Evolutionary conservation across 2,113 vertebrate species (phyloP), one percentile per base, ranked within the genome.

Genomic region (Spilogale gracilis): DNA sequence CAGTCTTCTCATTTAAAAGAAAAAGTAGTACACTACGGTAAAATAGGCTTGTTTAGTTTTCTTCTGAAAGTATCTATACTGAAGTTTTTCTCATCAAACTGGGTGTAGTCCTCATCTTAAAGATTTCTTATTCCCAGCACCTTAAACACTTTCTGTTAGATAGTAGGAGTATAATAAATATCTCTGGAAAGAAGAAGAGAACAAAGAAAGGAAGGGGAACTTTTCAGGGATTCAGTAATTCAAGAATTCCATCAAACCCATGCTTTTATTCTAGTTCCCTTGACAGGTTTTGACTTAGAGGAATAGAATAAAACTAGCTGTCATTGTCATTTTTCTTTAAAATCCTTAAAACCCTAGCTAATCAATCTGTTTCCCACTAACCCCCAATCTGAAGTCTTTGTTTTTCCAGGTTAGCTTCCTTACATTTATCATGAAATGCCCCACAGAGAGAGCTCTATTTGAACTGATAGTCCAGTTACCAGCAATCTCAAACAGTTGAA

Each of bases 281-380:
- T 82, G 9, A n/a, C 16, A 73, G 30, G 14, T 58, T 79, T 93
- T 88, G 60, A 92, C 32, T n/a, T 94, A 48, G 16, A 91, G 32
- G 7, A 74, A 78, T 38, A 73, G 65, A 78, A 67, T 67, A 91
- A 89, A 93, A 32, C 17, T 58, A 5, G 9, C 54, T 92, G 9
- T 74, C 63, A 17, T 86, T 80, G 32, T 63, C 8, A 25, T 38
- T 63, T 17, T 85, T 95, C 52, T 95, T 97, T 89, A 89, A 73
- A 92, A 92, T 92, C n/a, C 76, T 83, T 48, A 65, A 92, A 82
- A 56, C 8, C 3, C 30, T 43, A 14, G 20, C 12, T 92, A 45
- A 25, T 89, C 21, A 63, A 43, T 23, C 79, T 87, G 5, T 65
- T 97, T 96, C 52, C 21, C 30, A 71, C 25, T 86, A 14, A 60